Evolutionary conservation across 92 coral and sea anemone genomes (phyloP).

Genomic region (Pocillopora grandis): DNA sequence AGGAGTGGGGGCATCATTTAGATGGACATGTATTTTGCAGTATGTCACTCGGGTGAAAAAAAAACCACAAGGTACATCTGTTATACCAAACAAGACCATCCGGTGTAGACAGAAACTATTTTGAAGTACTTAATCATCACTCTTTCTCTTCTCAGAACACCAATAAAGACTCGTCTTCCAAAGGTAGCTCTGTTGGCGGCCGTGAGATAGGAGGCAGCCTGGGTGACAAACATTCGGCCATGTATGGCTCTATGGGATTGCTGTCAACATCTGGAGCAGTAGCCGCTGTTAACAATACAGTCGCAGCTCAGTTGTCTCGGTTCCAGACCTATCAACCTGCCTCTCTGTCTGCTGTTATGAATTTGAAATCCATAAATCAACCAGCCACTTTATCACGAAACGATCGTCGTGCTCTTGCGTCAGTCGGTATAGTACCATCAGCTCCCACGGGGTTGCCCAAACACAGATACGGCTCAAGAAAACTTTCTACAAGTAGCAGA

Average conservation of each 20-base stretch:
- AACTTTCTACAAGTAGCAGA: conserved; percentile 56
- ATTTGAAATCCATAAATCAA: conserved; percentile 59
- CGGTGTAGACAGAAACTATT: not conserved
- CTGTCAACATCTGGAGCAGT: conserved; percentile 20
- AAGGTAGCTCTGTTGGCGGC: not conserved
- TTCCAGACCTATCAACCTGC: conserved; percentile 76
- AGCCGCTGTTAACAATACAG: conserved; percentile 19
- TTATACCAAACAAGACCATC: not conserved
- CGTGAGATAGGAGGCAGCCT: conserved; percentile 22
- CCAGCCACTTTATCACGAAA: conserved; percentile 66
- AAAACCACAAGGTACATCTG: not conserved
- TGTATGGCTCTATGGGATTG: conserved; percentile 38
- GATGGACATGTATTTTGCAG: too few species aligned
- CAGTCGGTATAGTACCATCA: conserved; percentile 70
- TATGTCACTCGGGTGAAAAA: not conserved
- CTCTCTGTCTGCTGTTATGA: conserved; percentile 68
- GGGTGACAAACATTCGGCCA: conserved; percentile 17
- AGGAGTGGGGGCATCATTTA: too few species aligned
- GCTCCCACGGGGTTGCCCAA: conserved; percentile 69
- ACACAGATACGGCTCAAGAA: conserved; percentile 79
- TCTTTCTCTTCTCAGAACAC: conserved; percentile 10
- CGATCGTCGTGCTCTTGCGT: conserved; percentile 88
- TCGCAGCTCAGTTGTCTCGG: conserved; percentile 50
- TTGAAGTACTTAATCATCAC: not conserved
- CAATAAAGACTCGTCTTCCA: conserved; percentile 21